These are phyloP conservation scores for Magallana angulata DNA, from an alignment of 1,140 invertebrate species.

Conservation along the genomic window DNA sequence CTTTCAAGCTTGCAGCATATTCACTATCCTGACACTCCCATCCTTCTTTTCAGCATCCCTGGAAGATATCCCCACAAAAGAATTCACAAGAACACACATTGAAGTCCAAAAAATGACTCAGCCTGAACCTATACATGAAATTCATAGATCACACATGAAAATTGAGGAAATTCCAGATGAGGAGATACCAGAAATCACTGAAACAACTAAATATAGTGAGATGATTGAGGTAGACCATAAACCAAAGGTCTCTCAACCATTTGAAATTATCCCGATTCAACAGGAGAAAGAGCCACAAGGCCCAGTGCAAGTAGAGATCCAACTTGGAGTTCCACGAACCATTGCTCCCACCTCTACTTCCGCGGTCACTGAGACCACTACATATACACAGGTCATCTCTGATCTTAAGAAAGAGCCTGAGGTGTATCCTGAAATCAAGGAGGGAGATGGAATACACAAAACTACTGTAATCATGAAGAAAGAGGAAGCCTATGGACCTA, in stretches of 20 bases:
- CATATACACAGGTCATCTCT: slow-evolving; percentile 65
- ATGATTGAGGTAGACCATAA: slow-evolving; percentile 60
- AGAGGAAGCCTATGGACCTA: slow-evolving; percentile 63
- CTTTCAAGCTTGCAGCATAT: slow-evolving; percentile 18
- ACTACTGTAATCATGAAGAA: slow-evolving; percentile 66
- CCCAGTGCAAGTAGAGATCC: slow-evolving; percentile 65
- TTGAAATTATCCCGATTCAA: slow-evolving; percentile 43
- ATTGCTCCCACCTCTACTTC: slow-evolving; percentile 61
- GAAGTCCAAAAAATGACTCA: slow-evolving; percentile 68
- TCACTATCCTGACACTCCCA: slow-evolving; percentile 32
- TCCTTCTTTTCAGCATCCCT: slow-evolving; percentile 65
- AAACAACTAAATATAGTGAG: slow-evolving; percentile 62
- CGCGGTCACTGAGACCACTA: slow-evolving; percentile 68
- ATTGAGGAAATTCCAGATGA: slow-evolving; percentile 41
- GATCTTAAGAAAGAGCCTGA: slow-evolving; percentile 63
- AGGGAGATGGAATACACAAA: slow-evolving; percentile 65
- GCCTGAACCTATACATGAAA: slow-evolving; percentile 50
- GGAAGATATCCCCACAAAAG: slow-evolving; percentile 70
- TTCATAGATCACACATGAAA: slow-evolving; percentile 45
- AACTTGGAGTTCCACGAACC: slow-evolving; percentile 63
- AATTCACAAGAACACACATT: slow-evolving; percentile 73
- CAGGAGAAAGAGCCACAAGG: slow-evolving; percentile 27
- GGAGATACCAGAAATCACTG: slow-evolving; percentile 57
- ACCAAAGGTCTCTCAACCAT: slow-evolving; percentile 47
- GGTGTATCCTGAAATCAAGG: slow-evolving; percentile 62